Evolutionary conservation across 2,797 vertebrate species (phyloP), one percentile per base, ranked within the genome.

Genomic region (Danio tinwini): DNA sequence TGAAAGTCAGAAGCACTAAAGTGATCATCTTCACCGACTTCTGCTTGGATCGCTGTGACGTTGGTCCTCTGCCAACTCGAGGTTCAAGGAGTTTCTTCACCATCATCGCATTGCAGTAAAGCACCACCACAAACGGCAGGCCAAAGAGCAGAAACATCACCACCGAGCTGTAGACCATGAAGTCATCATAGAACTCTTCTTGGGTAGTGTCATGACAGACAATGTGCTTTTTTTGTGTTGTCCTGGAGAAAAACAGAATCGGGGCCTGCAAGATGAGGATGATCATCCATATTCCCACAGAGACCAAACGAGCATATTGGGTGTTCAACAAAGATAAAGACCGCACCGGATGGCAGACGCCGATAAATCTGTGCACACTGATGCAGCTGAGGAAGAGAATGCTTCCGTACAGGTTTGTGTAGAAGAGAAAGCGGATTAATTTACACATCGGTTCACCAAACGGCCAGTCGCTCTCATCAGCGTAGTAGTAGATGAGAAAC

Each of bases 301-400:
- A 96, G 5, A 96, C 90, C 16, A 95, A 85, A 9, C 91, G 93
- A 17, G 97, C 96, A 0, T 93, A 94, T 21, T 88, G 94, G 5
- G 94, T 89, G 0, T 88, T 96, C 49, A 95, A 92, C 97, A 97
- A 99, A 63, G 81, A 89, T 78, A 97, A 90, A 0, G 97, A 98
- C 56, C 88, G 95, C 61, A 99, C 91, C 0, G 98, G 97, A 73
- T 94, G 93, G 85, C 97, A 95, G 88, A 99, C 90, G 0, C 97
- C 97, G 74, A 98, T 76, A 81, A 97, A 99, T 0, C 98, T 94
- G 63, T 99, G 96, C 70, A 96, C 75, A 81, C 96, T 99, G 93
- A 99, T 98, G 79, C 97, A 98, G 74, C 95, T 96, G 84, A 99
- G 94, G 91, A 99, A 99, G 13, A 98, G 93, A 89, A 99, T 97